A percentile compares a stretch with the other conserved stretches of the same genome.
Evolutionary conservation across 1,140 invertebrate genomes (phyloP).

Genomic region (Leptinotarsa undecemlineata): DNA sequence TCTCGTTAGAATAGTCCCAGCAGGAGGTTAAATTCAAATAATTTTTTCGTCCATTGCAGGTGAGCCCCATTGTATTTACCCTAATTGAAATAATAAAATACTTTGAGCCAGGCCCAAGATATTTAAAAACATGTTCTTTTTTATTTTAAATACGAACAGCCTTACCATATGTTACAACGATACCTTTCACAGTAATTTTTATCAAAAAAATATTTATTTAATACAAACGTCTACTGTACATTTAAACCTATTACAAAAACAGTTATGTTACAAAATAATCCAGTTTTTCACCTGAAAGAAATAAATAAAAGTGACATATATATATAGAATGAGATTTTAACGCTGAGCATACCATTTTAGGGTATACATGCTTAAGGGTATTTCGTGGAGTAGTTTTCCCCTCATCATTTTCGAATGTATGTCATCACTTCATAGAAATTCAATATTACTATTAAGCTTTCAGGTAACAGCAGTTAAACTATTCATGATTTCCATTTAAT

Average conservation of each 20-base stretch:
- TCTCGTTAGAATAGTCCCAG: too few species aligned
- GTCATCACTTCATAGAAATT: neutral
- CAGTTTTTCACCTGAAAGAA: constrained; percentile 32
- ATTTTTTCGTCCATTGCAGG: neutral
- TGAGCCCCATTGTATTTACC: constrained; percentile 2
- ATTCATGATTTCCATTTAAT: neutral
- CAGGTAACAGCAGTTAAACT: neutral
- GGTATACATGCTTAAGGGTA: neutral
- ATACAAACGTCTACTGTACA: constrained; percentile 48
- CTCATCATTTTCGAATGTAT: neutral
- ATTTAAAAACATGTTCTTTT: constrained; percentile 40
- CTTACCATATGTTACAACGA: constrained; percentile 54
- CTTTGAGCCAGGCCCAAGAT: constrained; percentile 40
- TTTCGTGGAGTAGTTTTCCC: neutral
- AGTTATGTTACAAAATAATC: constrained; percentile 42
- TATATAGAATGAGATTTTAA: constrained; percentile 36
- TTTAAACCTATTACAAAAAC: constrained; percentile 41
- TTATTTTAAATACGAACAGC: constrained; percentile 42
- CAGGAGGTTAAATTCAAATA: too few species aligned
- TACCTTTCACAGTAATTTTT: constrained; percentile 35
- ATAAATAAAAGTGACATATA: constrained; percentile 43
- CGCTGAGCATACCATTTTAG: constrained; percentile 24
- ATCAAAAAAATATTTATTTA: constrained; percentile 33
- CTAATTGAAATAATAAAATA: constrained; percentile 44
- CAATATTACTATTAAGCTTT: neutral